Evolutionary conservation across 1,140 invertebrate genomes (phyloP).

Genomic region (Drosophila nasuta): DNA sequence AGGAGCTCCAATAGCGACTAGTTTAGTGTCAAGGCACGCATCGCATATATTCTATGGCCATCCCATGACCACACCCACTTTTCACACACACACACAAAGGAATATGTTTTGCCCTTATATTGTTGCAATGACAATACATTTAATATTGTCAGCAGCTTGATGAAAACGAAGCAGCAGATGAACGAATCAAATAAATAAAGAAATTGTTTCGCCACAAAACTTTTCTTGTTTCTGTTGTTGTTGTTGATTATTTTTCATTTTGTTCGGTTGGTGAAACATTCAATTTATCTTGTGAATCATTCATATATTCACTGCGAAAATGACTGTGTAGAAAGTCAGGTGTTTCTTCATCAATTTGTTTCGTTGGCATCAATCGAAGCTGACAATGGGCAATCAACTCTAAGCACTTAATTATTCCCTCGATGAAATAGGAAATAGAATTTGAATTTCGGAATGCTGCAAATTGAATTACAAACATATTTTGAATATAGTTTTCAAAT

Average conservation of each 20-base stretch:
- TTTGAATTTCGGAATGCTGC: conserved; percentile 8
- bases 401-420: conserved; percentile 34
- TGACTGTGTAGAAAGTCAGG: conserved; percentile 37
- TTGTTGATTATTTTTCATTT: conserved; percentile 47
- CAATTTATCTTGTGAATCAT: conserved; percentile 70
- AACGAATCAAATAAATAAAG: conserved; percentile 13
- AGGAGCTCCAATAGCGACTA: conserved; percentile 59
- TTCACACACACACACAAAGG: not conserved
- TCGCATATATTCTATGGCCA: too few species aligned
- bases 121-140: conserved; percentile 73
- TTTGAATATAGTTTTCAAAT: conserved; percentile 19
- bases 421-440: conserved; percentile 13
- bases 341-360: conserved; percentile 38
- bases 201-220: conserved; percentile 53
- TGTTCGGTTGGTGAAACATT: conserved; percentile 36
- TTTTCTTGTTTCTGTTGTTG: conserved; percentile 11
- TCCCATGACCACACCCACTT: conserved; percentile 1
- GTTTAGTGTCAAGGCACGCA: conserved; percentile 43
- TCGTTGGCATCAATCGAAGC: conserved; percentile 1
- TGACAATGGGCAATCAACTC: conserved; percentile 49
- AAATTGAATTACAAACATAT: conserved; percentile 23
- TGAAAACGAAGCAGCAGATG: conserved; percentile 22
- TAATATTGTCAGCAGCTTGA: conserved; percentile 59
- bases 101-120: conserved; percentile 3
- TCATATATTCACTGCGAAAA: conserved; percentile 47